phyloP scores from a whole-genome alignment of 2,113 vertebrate species.

The Aldabrachelys gigantea region DNA sequence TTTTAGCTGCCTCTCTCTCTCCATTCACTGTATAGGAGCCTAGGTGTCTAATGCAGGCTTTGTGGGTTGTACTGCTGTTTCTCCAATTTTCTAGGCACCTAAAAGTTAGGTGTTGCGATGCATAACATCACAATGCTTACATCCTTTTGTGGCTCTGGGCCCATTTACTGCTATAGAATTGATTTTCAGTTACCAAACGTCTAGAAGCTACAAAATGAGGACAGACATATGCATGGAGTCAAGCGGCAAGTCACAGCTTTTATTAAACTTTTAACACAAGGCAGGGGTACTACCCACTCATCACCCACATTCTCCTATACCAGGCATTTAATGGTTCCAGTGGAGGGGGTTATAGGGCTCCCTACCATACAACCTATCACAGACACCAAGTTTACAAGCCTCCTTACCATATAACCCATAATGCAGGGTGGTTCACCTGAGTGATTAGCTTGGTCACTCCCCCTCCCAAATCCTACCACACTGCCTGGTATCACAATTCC shows the following conservation, averaged over 20 bases:
- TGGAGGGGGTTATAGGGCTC: neutral
- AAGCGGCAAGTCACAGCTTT: neutral
- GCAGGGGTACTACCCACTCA: neutral
- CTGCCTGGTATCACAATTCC: neutral
- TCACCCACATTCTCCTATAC: neutral
- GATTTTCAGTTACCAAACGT: neutral
- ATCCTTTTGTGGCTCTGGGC: neutral
- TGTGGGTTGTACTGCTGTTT: neutral
- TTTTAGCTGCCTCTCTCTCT: neutral
- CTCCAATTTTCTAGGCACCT: neutral
- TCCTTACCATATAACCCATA: neutral
- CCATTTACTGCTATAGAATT: neutral
- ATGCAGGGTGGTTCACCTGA: neutral
- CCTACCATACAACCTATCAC: neutral
- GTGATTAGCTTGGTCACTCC: neutral
- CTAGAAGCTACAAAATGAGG: neutral
- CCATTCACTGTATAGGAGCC: neutral
- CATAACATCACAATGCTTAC: neutral
- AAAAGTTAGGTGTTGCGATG: neutral
- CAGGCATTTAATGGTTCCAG: neutral
- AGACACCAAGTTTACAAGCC: neutral
- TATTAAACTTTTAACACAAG: neutral
- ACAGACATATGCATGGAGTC: neutral
- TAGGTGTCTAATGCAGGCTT: neutral
- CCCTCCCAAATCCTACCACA: neutral